Base-by-base conservation (phyloP, 2,797 vertebrate species). In the Lateolabrax maculatus region DNA sequence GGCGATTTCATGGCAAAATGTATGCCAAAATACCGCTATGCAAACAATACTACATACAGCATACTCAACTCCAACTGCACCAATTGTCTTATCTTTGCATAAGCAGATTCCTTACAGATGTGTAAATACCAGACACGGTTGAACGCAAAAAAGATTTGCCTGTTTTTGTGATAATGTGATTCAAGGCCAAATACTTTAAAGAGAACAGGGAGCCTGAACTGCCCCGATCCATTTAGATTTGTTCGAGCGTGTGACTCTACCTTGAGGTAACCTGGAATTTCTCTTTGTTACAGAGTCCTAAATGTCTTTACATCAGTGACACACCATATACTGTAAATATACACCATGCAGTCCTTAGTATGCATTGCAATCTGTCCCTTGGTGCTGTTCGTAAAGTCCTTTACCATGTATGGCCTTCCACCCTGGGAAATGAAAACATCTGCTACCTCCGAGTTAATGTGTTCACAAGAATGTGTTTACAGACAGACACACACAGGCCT, bases 371-470 rank as follows among this genome's bases (percentile, higher is more conserved):
- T 66, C 44, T 84, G 34, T 37, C 53, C 56, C 34, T 60, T 68
- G 76, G 49, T 43, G 62, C 71, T 57, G 63, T 67, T 70, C 71
- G 52, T 16, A 37, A 79, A 72, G 72, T 57, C n/a, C 48, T 63
- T 79, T 75, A 82, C 86, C 81, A 79, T 84, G 66, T 87, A 85
- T 79, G 85, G 77, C 63, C 57, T 41, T 78, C 61, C 77, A 80
- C 44, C 63, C 62, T 71, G 39, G 13, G 44, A 86, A 67, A 77
- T 66, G 37, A 76, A 82, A 88, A 83, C 71, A 88, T 77, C 79
- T 79, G 71, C 77, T 80, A 48, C 63, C 49, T 67, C 25, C 11
- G 48, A 68, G 43, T 58, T 43, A 68, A 80, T 62, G 57, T 81
- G 71, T 78, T 89, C 57, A 74, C 58, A 80, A 73, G 63, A 79